Evolutionary conservation across 2,888 invertebrate genomes (phyloP), one percentile per base, ranked within the genome.

Genomic region (Cartodere bifasciata): DNA sequence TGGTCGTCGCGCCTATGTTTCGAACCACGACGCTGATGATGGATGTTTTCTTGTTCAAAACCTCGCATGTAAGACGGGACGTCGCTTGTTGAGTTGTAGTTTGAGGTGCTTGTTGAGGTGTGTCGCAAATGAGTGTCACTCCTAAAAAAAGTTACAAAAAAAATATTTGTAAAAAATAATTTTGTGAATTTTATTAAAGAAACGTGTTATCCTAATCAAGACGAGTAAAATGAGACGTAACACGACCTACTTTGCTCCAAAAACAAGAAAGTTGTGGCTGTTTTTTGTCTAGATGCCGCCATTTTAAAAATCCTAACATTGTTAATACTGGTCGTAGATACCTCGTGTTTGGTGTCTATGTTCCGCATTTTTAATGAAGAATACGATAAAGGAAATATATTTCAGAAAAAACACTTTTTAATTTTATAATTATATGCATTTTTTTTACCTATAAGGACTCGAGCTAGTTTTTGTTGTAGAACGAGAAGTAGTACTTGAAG

Each of bases 391-490:
- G n/a, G n/a, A n/a, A n/a, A n/a, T n/a, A n/a, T n/a, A n/a, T n/a
- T n/a, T n/a, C n/a, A n/a, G n/a, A n/a, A n/a, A n/a, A n/a, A n/a
- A n/a, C n/a, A n/a, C n/a, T n/a, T n/a, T n/a, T n/a, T n/a, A n/a
- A n/a, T n/a, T n/a, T n/a, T n/a, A n/a, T n/a, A n/a, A n/a, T n/a
- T n/a, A n/a, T n/a, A n/a, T n/a, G n/a, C n/a, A 9, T 23, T 11
- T 9, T 17, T 15, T 36, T 44, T 54, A 75, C 76, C 83, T 77
- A 53, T 91, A 92, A 6, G 90, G 88, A 57, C 90, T 88, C 15
- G 90, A 88, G 47, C 87, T 84, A 9, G 92, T 92, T 59, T 92
- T 94, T 28, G 86, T 90, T 1, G 92, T 92, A 16, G 91, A 91
- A 40, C 90, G 68, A 2, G 90, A 91, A 0, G 94, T 94, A 1